Conservation (phyloP, 2,888 invertebrate species). For the Bellardia pandia region DNA sequence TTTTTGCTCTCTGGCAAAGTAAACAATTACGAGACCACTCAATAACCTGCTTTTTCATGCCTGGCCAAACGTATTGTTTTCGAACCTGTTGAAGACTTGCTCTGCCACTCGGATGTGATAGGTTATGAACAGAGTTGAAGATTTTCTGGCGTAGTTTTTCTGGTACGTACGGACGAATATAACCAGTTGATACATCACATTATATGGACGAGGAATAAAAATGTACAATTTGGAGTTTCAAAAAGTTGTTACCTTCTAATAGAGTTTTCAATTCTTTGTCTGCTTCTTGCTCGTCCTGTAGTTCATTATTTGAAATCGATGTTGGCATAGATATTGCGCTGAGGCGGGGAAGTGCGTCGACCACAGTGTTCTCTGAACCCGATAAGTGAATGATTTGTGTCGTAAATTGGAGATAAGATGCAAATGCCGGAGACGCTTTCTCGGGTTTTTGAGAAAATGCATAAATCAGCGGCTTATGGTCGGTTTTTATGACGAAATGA, state of each 20-base stretch:
- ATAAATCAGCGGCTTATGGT: conserved; percentile 73
- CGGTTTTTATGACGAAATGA: conserved; percentile 73
- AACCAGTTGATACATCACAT: conserved; percentile 27
- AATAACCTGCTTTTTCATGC: conserved; percentile 62
- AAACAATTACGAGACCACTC: too few species aligned
- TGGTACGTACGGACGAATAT: conserved; percentile 58
- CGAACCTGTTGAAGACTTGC: conserved; percentile 30
- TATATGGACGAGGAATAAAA: not conserved
- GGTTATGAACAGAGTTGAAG: conserved; percentile 34
- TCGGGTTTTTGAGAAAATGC: conserved; percentile 72
- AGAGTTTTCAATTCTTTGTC: too few species aligned
- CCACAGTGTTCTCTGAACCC: conserved; percentile 45
- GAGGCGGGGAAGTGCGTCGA: too few species aligned
- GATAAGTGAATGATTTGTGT: conserved; percentile 35
- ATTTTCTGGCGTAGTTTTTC: not conserved
- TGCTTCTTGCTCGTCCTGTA: not conserved
- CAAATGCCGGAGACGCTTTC: conserved; percentile 70
- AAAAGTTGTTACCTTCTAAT: too few species aligned
- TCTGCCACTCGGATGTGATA: conserved; percentile 26
- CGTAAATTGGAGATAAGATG: conserved; percentile 55
- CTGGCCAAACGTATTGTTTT: conserved; percentile 61
- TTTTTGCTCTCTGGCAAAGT: too few species aligned
- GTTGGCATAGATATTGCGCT: too few species aligned
- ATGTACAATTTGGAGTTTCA: too few species aligned
- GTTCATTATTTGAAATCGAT: conserved; percentile 1